A percentile compares a stretch with the other conserved stretches of the same genome.
These are phyloP conservation scores for Ochotona princeps DNA, from an alignment of 2,113 vertebrate species.

Conservation along the genomic window DNA sequence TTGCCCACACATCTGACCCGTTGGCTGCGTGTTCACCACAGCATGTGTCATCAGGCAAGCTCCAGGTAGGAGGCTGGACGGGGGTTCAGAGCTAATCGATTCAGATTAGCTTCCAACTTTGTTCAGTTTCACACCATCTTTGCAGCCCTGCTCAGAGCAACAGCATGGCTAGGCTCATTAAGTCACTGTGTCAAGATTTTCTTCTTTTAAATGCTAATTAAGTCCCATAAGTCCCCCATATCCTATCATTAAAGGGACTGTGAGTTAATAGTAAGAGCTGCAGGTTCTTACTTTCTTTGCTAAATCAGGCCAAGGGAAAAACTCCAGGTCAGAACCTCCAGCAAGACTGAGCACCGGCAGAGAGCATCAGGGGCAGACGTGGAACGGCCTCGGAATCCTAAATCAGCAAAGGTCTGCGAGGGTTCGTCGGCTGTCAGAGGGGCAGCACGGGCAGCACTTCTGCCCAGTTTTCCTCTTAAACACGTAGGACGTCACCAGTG, in stretches of 20 bases:
- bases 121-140: background rate
- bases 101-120: background rate
- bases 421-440: background rate
- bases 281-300: background rate
- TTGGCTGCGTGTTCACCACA: background rate
- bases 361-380: background rate
- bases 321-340: background rate
- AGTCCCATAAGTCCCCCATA: background rate
- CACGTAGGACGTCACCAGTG: background rate
- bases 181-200: conserved; percentile 26
- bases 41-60: accelerated
- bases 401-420: no score
- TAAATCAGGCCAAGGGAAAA: background rate
- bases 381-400: background rate
- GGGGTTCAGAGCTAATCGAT: background rate
- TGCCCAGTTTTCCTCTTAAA: background rate
- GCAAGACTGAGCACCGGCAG: background rate
- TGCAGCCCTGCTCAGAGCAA: conserved; percentile 1
- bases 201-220: conserved; percentile 58
- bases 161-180: conserved; percentile 36
- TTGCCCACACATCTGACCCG: accelerated
- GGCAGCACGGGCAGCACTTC: background rate
- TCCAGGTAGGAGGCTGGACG: background rate
- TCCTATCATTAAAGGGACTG: background rate
- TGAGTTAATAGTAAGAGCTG: background rate